Evolutionary conservation across 2,888 invertebrate species (phyloP), one percentile per base, ranked within the genome.

Genomic region (Chrysodeixis includens): DNA sequence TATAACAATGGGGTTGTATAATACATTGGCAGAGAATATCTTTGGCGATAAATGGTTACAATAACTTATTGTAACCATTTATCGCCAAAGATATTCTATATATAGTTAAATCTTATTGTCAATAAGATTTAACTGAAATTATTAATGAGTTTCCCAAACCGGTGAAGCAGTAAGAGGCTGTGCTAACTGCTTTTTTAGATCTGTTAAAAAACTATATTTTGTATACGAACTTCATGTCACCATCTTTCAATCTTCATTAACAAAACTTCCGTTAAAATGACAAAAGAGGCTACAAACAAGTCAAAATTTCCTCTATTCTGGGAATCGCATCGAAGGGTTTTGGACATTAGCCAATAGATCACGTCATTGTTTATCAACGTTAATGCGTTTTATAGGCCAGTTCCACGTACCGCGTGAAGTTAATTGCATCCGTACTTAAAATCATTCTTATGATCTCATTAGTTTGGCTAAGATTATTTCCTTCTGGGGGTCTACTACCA

Each of bases 291-390:
- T 22, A 20, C 49, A 44, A 4, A 16, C 6, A 22, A 60, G 6
- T 44, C 10, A 46, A 40, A 16, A 8, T 62, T 53, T 59, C 1
- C 30, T 8, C 8, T 54, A 59, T 56, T 53, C 54, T 64, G 32
- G 20, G 52, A 55, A 53, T 35, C 30, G 26, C 18, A 26, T 44
- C 14, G 14, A 53, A 53, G 35, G 32, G 32, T 61, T 65, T 74
- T 70, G 63, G 62, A 7, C 10, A 9, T 7, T 10, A 32, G 60
- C 62, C 72, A 67, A 57, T 54, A 8, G 60, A 49, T 58, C 30
- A 46, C 35, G 32, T 56, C 56, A 63, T 58, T 30, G 18, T 60
- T 54, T 46, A 49, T 30, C 40, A 52, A 60, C 22, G 18, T 16
- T 20, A n/a, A 55, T 9, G 2, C 9, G 9, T 56, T 54, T 54